These are phyloP conservation scores for Pristionchus mayeri DNA, from an alignment of 2,888 invertebrate genomes.

Conservation along the genomic window DNA sequence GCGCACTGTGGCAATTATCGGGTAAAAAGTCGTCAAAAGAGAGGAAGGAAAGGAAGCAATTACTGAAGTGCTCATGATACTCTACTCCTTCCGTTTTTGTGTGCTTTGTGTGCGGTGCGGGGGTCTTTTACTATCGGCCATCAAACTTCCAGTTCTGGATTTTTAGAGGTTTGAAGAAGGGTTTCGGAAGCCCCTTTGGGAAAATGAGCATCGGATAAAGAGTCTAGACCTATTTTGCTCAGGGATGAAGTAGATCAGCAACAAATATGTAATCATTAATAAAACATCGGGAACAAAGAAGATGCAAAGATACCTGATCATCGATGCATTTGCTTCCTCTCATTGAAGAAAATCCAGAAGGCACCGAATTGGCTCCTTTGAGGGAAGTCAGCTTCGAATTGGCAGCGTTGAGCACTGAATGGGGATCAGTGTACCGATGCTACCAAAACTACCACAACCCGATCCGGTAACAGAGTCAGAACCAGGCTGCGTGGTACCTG, in stretches of 20 bases:
- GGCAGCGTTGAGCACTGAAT: conserved; percentile 5
- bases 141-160: neutral
- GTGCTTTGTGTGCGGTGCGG: neutral
- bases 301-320: neutral
- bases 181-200: neutral
- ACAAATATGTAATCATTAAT: neutral
- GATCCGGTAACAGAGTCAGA: too few species aligned
- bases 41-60: neutral
- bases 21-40: conserved; percentile 4
- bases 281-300: neutral
- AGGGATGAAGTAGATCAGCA: neutral
- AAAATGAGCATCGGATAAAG: neutral
- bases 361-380: neutral
- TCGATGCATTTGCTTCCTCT: conserved; percentile 1
- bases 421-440: too few species aligned
- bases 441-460: too few species aligned
- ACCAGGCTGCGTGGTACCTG: too few species aligned
- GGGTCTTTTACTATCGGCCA: neutral
- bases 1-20: neutral
- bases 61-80: conserved; percentile 23
- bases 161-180: neutral
- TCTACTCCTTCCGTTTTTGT: neutral
- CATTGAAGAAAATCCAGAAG: neutral
- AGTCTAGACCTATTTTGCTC: neutral
- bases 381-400: neutral